phyloP scores from a whole-genome alignment of 2,113 vertebrate genomes.

The Lepus timidus region DNA sequence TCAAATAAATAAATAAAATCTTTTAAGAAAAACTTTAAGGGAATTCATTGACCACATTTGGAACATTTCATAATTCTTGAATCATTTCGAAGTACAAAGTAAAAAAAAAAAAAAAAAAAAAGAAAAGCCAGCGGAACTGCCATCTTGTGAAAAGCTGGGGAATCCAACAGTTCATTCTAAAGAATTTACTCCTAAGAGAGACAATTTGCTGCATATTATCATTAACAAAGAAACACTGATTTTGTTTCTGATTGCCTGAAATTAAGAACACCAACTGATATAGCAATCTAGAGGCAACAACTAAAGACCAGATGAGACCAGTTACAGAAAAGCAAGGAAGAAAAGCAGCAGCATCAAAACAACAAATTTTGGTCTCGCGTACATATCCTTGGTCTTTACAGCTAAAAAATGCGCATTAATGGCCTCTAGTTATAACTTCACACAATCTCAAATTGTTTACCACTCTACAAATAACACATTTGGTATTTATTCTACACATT shows the following conservation, averaged over 20 bases:
- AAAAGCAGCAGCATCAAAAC: neutral
- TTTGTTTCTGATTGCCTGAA: constrained; percentile 60
- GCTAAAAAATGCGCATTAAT: neutral
- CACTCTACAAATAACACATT: neutral
- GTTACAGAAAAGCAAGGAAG: neutral
- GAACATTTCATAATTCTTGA: neutral
- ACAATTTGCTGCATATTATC: constrained; percentile 50
- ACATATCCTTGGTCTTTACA: neutral
- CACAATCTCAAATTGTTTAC: constrained; percentile 38
- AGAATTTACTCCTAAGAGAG: neutral
- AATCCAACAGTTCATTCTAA: neutral
- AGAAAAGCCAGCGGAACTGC: neutral
- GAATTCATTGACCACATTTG: neutral
- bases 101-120: neutral
- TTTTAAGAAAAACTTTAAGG: neutral
- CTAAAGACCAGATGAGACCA: constrained; percentile 37
- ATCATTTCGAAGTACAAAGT: neutral
- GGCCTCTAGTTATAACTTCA: neutral
- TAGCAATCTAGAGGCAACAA: constrained; percentile 16
- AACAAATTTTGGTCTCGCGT: neutral
- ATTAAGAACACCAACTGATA: constrained; percentile 32
- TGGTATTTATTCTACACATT: neutral
- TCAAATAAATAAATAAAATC: no score
- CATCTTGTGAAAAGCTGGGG: neutral
- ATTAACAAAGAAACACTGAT: neutral